phyloP scores from a whole-genome alignment of 2,797 vertebrate genomes.

The Pelobates cultripes region DNA sequence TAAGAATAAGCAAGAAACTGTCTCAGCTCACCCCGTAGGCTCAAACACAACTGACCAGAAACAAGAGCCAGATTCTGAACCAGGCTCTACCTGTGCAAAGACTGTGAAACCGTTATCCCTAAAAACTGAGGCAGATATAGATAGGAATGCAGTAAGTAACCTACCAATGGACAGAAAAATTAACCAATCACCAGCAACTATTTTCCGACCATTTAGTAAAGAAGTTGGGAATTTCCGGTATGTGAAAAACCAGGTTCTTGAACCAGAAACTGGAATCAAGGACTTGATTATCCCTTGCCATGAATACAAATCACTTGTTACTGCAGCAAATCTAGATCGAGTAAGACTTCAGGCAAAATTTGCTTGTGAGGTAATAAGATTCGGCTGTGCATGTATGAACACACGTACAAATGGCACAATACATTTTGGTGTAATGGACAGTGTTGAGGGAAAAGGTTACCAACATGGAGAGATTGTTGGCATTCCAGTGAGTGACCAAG shows the following conservation, averaged over 20 bases:
- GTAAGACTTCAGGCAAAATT: conserved; percentile 77
- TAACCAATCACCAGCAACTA: not conserved
- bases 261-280: conserved; percentile 78
- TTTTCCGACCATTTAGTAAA: conserved; percentile 72
- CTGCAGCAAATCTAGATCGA: conserved; percentile 69
- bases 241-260: conserved; percentile 74
- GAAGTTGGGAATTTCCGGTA: conserved; percentile 72
- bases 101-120: not conserved
- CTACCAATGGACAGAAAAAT: not conserved
- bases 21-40: not conserved
- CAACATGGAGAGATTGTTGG: conserved; percentile 80
- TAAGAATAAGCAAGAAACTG: not conserved
- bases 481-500: conserved; percentile 69
- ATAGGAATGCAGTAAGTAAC: not conserved
- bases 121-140: not conserved
- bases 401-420: conserved; percentile 84
- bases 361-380: conserved; percentile 78
- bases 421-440: conserved; percentile 84
- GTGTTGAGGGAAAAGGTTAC: conserved; percentile 62
- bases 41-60: not conserved
- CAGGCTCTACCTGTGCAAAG: not conserved
- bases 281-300: conserved; percentile 78
- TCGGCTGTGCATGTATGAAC: conserved; percentile 83
- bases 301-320: conserved; percentile 79
- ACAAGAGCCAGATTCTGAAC: not conserved